Evolutionary conservation across 2,113 vertebrate genomes (phyloP), one percentile per base, ranked within the genome.

Genomic region (Leptobrachium ailaonicum): DNA sequence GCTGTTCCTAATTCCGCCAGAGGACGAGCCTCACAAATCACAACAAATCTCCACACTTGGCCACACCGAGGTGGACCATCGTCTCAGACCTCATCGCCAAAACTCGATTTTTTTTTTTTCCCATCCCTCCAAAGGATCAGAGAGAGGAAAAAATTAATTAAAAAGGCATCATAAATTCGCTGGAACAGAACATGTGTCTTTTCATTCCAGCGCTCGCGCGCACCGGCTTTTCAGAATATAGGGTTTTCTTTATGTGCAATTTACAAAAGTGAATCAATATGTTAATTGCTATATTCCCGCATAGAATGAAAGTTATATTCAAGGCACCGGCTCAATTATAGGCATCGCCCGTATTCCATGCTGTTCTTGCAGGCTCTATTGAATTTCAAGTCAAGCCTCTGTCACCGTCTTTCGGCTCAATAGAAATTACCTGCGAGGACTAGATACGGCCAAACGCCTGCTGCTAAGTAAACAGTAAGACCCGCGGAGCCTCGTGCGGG

Each of bases 231-330:
- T 44, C 4, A 69, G 42, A 64, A 64, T 2, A 64, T 32, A 64
- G 62, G 62, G 3, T 64, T 64, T 64, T 40, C 14, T 69, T 69
- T 69, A 45, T 69, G 67, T 69, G 67, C 67, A 69, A 71, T 71
- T 71, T 71, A 71, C 68, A 47, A 50, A 47, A 50, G 68, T 71
- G 68, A 71, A 71, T 71, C 68, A 47, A 71, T 71, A 50, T 71
- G 43, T 71, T 71, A 71, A 71, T 71, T 71, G 68, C 68, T 50
- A 71, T 47, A 50, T 42, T 32, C 44, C 68, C 43, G 8, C n/a
- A 12, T n/a, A 0, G 44, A 71, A 71, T 71, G 68, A 71, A 71
- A 71, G 43, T 43, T 71, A 47, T 71, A 71, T 71, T 45, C 68
- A 13, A 71, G 68, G 45, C 68, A 71, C n/a, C 44, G 43, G 12